Base-by-base conservation (phyloP, 2,113 vertebrate species). In the Podarcis muralis region DNA sequence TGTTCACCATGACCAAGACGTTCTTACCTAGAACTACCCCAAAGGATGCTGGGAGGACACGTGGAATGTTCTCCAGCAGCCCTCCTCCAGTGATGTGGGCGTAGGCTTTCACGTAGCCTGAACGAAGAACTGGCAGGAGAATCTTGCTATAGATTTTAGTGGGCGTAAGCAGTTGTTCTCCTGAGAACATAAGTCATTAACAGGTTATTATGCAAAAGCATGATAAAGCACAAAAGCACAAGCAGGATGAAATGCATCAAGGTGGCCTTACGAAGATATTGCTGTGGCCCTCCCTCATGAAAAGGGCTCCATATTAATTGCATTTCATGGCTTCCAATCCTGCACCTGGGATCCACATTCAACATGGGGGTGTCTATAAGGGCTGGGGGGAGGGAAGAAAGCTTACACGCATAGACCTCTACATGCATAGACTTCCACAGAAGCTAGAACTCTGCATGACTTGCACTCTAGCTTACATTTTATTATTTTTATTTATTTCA, bases 21-120 rank as follows among this genome's bases (percentile, higher is more conserved):
- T 53, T 78, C 97, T 98, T 93, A 99, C 99, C 99, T 92, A 99
- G 92, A 86, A 98, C 87, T 0, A 97, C 98, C 1, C 98, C 98
- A 53, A 97, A 92, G 32, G 96, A 93, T 30, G 89, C 89, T 1
- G 98, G 98, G 20, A 99, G 97, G 15, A 99, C 98, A 32, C 99
- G 96, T 8, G 98, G 98, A 68, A 99, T 98, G 95, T 99, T 99
- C 95, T 99, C 99, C 94, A 98, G 93, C 5, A 99, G 96, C 3
- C 99, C 99, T 0, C 99, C 99, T 23, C 99, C 99, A 5, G 99
- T 99, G 95, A 99, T 98, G 95, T 99, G 99, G 32, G 98, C 98
- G 13, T 97, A 98, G 69, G 98, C 98, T 88, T 98, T 99, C 84
- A 99, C 97, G 0, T 89, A 94, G n/a, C 98, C 98, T 2, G 97